Conservation (phyloP, 2,113 vertebrate genomes). For the Pholis gunnellus region DNA sequence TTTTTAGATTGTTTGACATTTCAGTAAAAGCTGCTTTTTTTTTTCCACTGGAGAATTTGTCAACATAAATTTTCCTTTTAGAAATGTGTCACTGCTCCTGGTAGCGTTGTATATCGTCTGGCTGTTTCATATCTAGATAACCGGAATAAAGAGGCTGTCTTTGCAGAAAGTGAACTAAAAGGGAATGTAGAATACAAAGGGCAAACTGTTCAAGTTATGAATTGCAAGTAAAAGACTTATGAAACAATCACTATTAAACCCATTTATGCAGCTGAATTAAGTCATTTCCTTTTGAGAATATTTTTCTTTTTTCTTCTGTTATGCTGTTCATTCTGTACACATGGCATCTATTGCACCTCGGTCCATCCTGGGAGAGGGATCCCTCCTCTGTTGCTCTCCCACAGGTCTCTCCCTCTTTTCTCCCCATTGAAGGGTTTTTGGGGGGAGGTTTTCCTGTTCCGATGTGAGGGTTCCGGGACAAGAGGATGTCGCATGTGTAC, state of each 20-base stretch:
- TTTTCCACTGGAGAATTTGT: background rate
- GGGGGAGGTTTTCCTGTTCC: too few species aligned
- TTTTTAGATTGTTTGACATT: slow-evolving; percentile 28
- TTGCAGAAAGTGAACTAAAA: background rate
- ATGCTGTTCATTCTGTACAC: too few species aligned
- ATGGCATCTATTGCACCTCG: too few species aligned
- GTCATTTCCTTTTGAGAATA: background rate
- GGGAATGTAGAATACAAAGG: background rate
- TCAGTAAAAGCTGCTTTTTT: slow-evolving; percentile 29
- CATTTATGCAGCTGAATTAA: background rate
- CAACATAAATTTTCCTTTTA: slow-evolving; percentile 15
- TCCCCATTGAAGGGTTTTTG: too few species aligned
- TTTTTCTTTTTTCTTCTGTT: background rate
- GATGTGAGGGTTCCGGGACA: too few species aligned
- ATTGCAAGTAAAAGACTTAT: background rate
- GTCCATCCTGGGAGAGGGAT: too few species aligned
- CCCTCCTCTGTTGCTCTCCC: too few species aligned
- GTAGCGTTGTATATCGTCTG: background rate
- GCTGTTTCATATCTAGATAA: slow-evolving; percentile 2
- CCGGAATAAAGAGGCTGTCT: background rate
- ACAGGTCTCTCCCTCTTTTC: too few species aligned
- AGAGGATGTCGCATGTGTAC: too few species aligned
- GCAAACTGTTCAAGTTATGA: slow-evolving; percentile 16
- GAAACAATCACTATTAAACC: background rate
- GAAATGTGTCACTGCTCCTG: background rate